Conservation (phyloP, 1,140 invertebrate species). For the Tribolium madens region DNA sequence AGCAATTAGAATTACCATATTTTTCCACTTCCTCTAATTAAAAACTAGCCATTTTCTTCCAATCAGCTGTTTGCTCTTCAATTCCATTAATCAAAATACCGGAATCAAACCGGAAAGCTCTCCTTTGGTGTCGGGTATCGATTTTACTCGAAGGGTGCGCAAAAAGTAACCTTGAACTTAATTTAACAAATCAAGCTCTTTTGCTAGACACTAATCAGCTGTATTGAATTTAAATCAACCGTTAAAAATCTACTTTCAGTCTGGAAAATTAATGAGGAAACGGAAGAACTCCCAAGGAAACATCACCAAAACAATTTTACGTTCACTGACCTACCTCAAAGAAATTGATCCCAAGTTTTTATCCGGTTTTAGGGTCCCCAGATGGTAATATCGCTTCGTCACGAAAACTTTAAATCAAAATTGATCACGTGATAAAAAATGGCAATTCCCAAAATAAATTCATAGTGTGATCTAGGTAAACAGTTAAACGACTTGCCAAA, state of each 20-base stretch:
- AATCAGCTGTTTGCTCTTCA: slow-evolving; percentile 8
- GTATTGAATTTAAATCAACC: not conserved
- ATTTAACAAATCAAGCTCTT: slow-evolving; percentile 2
- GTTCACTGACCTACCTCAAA: not conserved
- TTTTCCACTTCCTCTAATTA: not conserved
- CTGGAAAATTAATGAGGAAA: not conserved
- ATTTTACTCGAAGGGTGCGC: slow-evolving; percentile 3
- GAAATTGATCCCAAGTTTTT: not conserved
- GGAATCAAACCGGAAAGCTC: slow-evolving; percentile 2
- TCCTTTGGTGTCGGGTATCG: slow-evolving; percentile 5
- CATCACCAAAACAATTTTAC: not conserved
- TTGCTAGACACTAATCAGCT: not conserved
- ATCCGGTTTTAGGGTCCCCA: not conserved
- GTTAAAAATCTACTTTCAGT: not conserved
- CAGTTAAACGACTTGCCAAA: slow-evolving; percentile 28
- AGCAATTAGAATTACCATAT: not conserved
- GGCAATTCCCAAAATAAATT: slow-evolving; percentile 15
- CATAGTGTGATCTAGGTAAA: not conserved
- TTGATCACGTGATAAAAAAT: slow-evolving; percentile 8
- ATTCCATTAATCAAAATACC: not conserved
- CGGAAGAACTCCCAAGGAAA: not conserved
- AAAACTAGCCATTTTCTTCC: not conserved
- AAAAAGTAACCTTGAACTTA: slow-evolving; percentile 19
- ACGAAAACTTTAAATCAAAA: too few relatives aligned
- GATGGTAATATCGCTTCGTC: too few relatives aligned